phyloP scores from a whole-genome alignment of 2,888 invertebrate genomes.

The Sinelater perroti region DNA sequence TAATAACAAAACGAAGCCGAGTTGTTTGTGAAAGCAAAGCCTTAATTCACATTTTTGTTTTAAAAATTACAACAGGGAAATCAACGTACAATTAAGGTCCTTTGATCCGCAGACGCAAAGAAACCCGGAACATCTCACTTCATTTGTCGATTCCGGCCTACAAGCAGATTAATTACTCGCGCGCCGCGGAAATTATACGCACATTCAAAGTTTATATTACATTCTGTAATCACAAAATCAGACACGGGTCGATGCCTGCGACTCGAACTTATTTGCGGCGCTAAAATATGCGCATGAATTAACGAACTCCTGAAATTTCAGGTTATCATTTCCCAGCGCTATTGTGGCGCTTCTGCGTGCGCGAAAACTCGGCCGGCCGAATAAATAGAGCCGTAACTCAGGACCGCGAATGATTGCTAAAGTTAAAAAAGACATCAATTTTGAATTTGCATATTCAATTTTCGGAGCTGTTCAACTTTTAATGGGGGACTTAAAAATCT shows the following conservation, averaged over 20 bases:
- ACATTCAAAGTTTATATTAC: slow-evolving; percentile 8
- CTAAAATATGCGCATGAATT: slow-evolving; percentile 13
- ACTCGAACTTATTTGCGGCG: slow-evolving; percentile 10
- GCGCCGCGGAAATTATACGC: slow-evolving; percentile 3
- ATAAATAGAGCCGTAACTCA: slow-evolving; percentile 24
- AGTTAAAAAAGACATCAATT: slow-evolving; percentile 31
- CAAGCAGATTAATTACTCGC: background rate
- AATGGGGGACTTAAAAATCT: slow-evolving; percentile 23
- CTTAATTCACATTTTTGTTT: too few relatives aligned
- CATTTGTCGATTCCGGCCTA: background rate
- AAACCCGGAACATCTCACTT: too few relatives aligned
- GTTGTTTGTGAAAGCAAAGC: too few relatives aligned
- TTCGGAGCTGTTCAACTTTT: slow-evolving; percentile 30
- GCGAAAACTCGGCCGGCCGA: slow-evolving; percentile 9
- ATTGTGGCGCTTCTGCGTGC: background rate
- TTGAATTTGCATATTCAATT: slow-evolving; percentile 30
- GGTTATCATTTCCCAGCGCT: background rate
- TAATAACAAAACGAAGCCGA: too few relatives aligned
- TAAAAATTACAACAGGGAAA: too few relatives aligned
- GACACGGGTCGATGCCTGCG: slow-evolving; percentile 3
- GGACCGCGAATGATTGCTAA: slow-evolving; percentile 24
- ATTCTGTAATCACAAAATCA: slow-evolving; percentile 11
- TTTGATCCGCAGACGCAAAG: too few relatives aligned
- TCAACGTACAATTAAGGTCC: too few relatives aligned
- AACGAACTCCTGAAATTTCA: slow-evolving; percentile 2